phyloP scores from a whole-genome alignment of 2,888 invertebrate genomes.

The Cerastis leucographa region DNA sequence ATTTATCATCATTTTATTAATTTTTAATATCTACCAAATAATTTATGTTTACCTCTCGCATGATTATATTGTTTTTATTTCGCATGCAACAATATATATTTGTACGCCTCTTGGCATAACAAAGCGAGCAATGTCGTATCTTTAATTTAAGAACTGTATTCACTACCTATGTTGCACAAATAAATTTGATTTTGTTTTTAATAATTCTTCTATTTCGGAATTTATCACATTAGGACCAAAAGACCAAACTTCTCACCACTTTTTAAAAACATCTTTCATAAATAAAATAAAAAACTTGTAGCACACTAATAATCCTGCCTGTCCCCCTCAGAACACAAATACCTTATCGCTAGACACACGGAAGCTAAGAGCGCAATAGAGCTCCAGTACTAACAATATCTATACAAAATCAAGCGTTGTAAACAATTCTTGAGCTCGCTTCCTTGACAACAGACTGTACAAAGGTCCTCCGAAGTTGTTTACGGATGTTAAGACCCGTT shows the following conservation, averaged over 20 bases:
- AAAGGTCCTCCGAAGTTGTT: slow-evolving; percentile 56
- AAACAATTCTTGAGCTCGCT: slow-evolving; percentile 62
- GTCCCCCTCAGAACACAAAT: slow-evolving; percentile 21
- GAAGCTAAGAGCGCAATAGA: slow-evolving; percentile 45
- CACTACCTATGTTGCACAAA: too few relatives aligned
- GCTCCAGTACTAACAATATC: slow-evolving; percentile 60
- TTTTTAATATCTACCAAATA: too few relatives aligned
- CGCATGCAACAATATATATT: too few relatives aligned
- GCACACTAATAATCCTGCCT: neutral
- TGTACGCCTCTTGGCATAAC: too few relatives aligned
- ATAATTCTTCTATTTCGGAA: neutral
- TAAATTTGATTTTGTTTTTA: too few relatives aligned
- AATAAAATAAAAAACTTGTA: neutral
- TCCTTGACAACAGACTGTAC: slow-evolving; percentile 54
- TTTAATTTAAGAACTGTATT: too few relatives aligned
- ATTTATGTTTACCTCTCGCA: too few relatives aligned
- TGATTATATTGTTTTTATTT: too few relatives aligned
- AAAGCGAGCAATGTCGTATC: too few relatives aligned
- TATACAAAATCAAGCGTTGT: slow-evolving; percentile 61
- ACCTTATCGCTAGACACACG: slow-evolving; percentile 44
- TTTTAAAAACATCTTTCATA: neutral
- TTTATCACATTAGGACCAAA: neutral
- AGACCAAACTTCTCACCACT: neutral
- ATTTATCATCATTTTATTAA: too few relatives aligned
- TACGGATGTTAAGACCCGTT: slow-evolving; percentile 48